phyloP scores from a whole-genome alignment of 2,797 vertebrate species.

The Aselliscus stoliczkanus region DNA sequence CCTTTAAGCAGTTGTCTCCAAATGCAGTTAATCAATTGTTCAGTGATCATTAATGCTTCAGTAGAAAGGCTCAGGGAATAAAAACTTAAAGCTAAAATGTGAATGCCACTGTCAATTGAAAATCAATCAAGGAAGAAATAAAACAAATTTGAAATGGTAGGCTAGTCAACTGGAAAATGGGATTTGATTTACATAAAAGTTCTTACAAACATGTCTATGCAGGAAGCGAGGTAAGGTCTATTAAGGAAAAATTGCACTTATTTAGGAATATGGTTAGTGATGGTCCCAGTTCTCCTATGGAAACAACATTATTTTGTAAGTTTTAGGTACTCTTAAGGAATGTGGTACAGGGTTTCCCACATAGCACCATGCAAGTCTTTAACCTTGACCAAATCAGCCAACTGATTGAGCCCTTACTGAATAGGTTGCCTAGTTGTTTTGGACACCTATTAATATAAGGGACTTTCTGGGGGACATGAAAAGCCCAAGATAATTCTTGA shows the following conservation, averaged over 20 bases:
- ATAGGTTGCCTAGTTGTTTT: background rate
- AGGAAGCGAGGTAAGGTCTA: background rate
- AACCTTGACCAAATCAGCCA: background rate
- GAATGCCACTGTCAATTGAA: background rate
- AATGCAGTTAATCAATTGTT: constrained; percentile 16
- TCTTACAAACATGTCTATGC: background rate
- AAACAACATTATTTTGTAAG: background rate
- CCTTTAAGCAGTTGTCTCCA: constrained; percentile 14
- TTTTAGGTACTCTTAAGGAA: background rate
- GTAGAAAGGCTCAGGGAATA: background rate
- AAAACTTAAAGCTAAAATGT: background rate
- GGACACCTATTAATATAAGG: background rate
- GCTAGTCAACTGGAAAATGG: constrained; percentile 47
- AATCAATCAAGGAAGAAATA: constrained; percentile 46
- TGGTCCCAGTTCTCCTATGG: background rate
- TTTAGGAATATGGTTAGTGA: background rate
- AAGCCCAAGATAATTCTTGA: background rate
- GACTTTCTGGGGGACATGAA: background rate
- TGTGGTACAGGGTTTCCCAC: background rate
- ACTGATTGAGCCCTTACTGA: fast-evolving
- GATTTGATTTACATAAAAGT: constrained; percentile 39
- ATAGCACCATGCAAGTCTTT: fast-evolving
- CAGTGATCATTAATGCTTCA: constrained; percentile 46
- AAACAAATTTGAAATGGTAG: constrained; percentile 21
- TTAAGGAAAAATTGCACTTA: background rate